phyloP scores from a whole-genome alignment of 1,140 invertebrate genomes.

The Cotesia vestalis region DNA sequence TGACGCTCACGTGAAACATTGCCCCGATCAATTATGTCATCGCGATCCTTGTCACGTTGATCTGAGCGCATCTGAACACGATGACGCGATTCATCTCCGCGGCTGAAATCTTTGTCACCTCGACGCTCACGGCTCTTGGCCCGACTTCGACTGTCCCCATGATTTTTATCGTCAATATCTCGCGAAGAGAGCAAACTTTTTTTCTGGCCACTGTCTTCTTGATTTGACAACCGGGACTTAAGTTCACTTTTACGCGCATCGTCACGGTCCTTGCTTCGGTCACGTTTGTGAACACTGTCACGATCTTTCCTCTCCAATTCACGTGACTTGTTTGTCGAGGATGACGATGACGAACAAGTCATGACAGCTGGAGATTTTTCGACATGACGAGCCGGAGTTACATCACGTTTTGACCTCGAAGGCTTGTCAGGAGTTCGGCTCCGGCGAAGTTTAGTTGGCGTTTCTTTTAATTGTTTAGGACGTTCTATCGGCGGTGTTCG shows the following conservation, averaged over 20 bases:
- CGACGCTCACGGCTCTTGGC: constrained; percentile 54
- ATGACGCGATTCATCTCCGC: constrained; percentile 52
- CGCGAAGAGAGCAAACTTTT: constrained; percentile 42
- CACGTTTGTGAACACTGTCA: constrained; percentile 54
- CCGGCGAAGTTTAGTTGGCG: constrained; percentile 48
- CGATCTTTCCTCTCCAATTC: constrained; percentile 60
- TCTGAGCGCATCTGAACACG: constrained; percentile 53
- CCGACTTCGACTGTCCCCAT: constrained; percentile 48
- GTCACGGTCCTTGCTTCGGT: constrained; percentile 59
- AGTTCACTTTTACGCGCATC: constrained; percentile 50
- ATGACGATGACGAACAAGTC: constrained; percentile 14
- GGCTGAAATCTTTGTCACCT: constrained; percentile 54
- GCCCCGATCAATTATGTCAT: constrained; percentile 53
- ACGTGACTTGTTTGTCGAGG: constrained; percentile 45
- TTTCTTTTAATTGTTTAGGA: constrained; percentile 54
- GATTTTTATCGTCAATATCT: constrained; percentile 52
- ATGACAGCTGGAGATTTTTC: constrained; percentile 40
- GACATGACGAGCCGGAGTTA: constrained; percentile 46
- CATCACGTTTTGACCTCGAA: constrained; percentile 57
- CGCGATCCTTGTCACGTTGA: constrained; percentile 61
- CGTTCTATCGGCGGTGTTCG: constrained; percentile 56
- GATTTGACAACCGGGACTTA: constrained; percentile 42
- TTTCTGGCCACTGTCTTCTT: constrained; percentile 51
- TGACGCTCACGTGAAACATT: constrained; percentile 44
- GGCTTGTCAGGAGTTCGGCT: constrained; percentile 62